Evolutionary conservation across 1,140 invertebrate species (phyloP).

Genomic region (Drosophila sucinea): DNA sequence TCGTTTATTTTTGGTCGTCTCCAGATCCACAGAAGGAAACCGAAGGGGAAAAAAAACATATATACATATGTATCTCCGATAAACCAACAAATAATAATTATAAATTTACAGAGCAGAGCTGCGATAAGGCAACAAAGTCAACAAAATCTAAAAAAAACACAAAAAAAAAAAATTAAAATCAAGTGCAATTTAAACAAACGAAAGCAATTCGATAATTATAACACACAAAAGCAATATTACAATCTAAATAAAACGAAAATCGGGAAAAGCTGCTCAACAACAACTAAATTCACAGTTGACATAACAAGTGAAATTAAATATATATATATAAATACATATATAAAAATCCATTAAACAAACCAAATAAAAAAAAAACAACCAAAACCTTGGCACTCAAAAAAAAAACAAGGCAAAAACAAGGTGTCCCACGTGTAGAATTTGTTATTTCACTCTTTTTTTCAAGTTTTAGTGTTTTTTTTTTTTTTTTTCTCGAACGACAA

Average conservation of each 20-base stretch:
- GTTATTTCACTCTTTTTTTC: constrained; percentile 21
- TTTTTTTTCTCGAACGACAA: constrained; percentile 14
- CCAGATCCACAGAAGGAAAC: neutral
- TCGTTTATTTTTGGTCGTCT: neutral
- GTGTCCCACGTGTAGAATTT: constrained; percentile 13
- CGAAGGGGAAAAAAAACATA: neutral
- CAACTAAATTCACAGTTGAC: neutral
- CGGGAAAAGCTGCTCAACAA: constrained; percentile 1
- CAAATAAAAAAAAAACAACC: neutral
- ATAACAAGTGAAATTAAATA: constrained; percentile 9
- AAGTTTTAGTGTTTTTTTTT: constrained; percentile 24
- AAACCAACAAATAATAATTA: neutral
- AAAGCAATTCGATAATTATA: constrained; percentile 1
- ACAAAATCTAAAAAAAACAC: neutral
- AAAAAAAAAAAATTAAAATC: constrained; percentile 13
- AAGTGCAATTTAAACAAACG: neutral
- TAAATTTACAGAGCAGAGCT: neutral
- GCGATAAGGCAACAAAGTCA: constrained; percentile 18
- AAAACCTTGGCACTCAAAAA: constrained; percentile 9
- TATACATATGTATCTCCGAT: neutral
- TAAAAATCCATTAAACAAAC: constrained; percentile 1
- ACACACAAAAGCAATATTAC: constrained; percentile 1
- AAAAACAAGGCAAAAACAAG: constrained; percentile 11
- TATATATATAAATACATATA: neutral
- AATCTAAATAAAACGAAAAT: neutral